phyloP scores from a whole-genome alignment of 2,888 invertebrate species.

The Priocnemis perturbator region DNA sequence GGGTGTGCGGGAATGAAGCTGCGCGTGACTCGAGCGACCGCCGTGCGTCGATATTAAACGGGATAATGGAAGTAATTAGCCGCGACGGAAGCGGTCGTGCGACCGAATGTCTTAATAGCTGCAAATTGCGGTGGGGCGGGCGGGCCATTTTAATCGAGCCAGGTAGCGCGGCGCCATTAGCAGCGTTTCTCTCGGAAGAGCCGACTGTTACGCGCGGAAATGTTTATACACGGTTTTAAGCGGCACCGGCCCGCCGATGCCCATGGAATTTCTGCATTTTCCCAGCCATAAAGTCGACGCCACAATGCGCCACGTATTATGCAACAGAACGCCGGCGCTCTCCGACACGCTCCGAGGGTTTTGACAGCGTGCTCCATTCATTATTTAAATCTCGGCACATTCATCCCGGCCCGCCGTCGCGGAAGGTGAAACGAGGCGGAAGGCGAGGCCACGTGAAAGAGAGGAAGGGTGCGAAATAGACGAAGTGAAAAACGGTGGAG shows the following conservation, averaged over 20 bases:
- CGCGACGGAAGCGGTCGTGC: conserved; percentile 14
- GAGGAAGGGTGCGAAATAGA: too few species aligned
- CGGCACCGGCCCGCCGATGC: conserved; percentile 16
- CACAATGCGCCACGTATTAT: conserved; percentile 48
- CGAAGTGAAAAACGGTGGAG: too few species aligned
- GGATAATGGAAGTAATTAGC: conserved; percentile 24
- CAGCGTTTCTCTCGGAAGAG: conserved; percentile 2
- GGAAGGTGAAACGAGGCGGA: too few species aligned
- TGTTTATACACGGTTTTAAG: conserved; percentile 17
- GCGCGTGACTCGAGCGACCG: conserved; percentile 25
- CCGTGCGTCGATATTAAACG: conserved; percentile 4
- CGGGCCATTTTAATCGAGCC: not conserved
- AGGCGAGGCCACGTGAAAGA: too few species aligned
- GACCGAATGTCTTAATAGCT: conserved; percentile 14
- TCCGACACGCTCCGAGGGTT: conserved; percentile 62
- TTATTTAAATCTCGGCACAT: conserved; percentile 37
- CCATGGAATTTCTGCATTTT: conserved; percentile 51
- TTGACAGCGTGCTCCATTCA: conserved; percentile 58
- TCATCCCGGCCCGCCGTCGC: conserved; percentile 11
- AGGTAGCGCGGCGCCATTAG: conserved; percentile 11
- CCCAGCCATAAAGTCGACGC: conserved; percentile 48
- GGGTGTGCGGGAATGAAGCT: too few species aligned
- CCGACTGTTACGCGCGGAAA: conserved; percentile 22
- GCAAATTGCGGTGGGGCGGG: not conserved
- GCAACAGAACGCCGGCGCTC: conserved; percentile 52